phyloP scores from a whole-genome alignment of 2,888 invertebrate species.

The Eutolmus rufibarbis region DNA sequence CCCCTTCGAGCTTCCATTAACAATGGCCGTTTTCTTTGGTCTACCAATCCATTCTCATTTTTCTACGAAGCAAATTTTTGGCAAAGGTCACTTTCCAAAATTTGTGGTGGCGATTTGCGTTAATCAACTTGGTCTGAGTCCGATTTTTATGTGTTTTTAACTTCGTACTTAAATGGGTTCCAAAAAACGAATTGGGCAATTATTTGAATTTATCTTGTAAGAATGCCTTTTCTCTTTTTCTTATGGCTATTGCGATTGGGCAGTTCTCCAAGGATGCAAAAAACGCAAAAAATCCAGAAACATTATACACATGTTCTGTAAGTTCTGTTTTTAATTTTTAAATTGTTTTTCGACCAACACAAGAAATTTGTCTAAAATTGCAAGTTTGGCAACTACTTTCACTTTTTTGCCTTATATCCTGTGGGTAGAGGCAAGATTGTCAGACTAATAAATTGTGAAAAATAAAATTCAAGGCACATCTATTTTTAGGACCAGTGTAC shows the following conservation, averaged over 20 bases:
- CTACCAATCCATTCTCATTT: neutral
- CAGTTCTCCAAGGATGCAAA: neutral
- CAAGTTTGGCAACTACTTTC: neutral
- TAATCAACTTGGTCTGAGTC: neutral
- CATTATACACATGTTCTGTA: neutral
- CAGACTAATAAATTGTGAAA: neutral
- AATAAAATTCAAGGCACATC: neutral
- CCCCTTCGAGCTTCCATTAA: neutral
- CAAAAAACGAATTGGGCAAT: neutral
- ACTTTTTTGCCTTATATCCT: neutral
- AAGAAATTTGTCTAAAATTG: neutral
- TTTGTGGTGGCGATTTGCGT: neutral
- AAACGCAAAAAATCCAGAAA: neutral
- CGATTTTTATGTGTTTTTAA: neutral
- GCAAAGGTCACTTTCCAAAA: neutral
- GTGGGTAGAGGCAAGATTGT: neutral
- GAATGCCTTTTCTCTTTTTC: neutral
- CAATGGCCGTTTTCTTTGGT: neutral
- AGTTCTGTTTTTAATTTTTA: neutral
- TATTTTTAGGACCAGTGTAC: neutral
- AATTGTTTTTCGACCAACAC: neutral
- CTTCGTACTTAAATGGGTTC: neutral
- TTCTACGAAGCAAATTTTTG: neutral
- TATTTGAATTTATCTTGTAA: neutral
- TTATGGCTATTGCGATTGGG: neutral